Evolutionary conservation across 2,888 invertebrate species (phyloP).

Genomic region (Lasioglossum pauxillum): DNA sequence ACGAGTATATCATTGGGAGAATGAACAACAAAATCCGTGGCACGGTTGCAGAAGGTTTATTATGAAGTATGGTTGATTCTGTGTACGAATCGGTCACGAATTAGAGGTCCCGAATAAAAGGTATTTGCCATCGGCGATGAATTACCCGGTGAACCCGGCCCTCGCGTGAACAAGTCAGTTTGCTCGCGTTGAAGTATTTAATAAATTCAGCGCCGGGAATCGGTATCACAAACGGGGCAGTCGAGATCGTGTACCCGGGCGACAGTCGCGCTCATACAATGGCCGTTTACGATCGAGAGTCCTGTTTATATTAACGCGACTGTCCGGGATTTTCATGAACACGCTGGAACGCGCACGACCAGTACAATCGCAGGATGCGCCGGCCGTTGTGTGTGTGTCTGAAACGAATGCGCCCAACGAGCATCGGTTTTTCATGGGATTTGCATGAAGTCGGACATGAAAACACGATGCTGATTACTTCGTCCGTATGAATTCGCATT

Average conservation of each 20-base stretch:
- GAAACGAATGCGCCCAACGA: conserved; percentile 1
- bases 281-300: conserved; percentile 5
- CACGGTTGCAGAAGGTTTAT: background rate
- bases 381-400: background rate
- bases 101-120: background rate
- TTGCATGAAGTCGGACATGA: background rate
- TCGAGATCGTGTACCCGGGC: background rate
- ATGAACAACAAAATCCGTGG: background rate
- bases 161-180: background rate
- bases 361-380: background rate
- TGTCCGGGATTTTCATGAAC: conserved; percentile 8
- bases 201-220: conserved; percentile 7
- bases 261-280: background rate
- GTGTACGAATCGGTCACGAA: background rate
- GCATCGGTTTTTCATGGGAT: background rate
- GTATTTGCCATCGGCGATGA: background rate
- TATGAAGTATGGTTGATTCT: background rate
- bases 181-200: background rate
- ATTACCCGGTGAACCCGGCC: background rate
- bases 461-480: conserved; percentile 3
- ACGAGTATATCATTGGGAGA: background rate
- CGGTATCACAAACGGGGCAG: background rate
- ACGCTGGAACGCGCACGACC: background rate
- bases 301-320: conserved; percentile 14
- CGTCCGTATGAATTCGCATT: background rate